phyloP scores from a whole-genome alignment of 2,888 invertebrate species.

The Ornithoptera alexandrae region DNA sequence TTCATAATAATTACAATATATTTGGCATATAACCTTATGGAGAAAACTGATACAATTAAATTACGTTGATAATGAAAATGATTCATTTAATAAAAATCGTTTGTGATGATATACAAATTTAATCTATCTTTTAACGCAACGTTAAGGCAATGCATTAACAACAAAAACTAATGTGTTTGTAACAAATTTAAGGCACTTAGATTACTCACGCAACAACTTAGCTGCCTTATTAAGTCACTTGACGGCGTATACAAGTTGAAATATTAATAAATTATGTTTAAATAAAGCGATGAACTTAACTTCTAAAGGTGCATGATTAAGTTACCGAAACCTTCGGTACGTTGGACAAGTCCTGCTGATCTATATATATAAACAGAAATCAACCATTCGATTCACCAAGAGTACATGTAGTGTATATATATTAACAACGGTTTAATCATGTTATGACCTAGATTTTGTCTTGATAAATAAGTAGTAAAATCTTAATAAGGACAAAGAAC shows the following conservation, averaged over 20 bases:
- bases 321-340: constrained; percentile 2
- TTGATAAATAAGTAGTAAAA: no score
- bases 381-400: not conserved
- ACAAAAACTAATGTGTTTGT: constrained; percentile 22
- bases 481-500: not conserved
- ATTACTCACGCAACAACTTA: constrained; percentile 12
- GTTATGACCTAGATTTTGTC: no score
- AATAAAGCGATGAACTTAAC: constrained; percentile 9
- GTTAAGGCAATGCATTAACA: constrained; percentile 31
- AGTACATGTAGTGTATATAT: constrained; percentile 8
- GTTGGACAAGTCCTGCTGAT: not conserved
- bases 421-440: not conserved
- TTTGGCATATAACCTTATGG: constrained; percentile 75
- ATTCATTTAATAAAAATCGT: constrained; percentile 38
- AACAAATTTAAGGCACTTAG: constrained; percentile 26
- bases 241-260: constrained; percentile 1
- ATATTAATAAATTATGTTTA: constrained; percentile 22
- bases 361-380: constrained; percentile 9
- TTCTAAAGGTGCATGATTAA: constrained; percentile 9
- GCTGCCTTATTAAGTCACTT: constrained; percentile 20
- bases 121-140: constrained; percentile 35
- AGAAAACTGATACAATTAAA: constrained; percentile 53
- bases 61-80: constrained; percentile 53
- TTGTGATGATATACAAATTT: constrained; percentile 57
- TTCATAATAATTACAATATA: constrained; percentile 73